Base-by-base conservation (phyloP, 2,888 invertebrate species). In the Caenorhabditis sp. region DNA sequence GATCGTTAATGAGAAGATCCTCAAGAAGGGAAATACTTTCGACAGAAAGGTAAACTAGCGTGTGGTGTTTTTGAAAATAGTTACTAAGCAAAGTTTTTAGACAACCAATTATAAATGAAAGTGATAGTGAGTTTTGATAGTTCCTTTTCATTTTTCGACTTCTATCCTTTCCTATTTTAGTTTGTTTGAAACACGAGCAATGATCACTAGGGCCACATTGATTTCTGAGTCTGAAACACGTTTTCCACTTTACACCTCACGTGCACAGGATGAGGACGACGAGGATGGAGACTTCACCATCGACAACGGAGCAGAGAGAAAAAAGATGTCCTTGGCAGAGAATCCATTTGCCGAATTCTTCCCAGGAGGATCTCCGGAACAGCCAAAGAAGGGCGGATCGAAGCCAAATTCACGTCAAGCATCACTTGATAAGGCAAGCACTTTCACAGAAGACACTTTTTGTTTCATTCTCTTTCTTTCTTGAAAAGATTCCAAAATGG, bases 261-360 rank as follows among this genome's bases (percentile, higher is more conserved):
- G 51, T 64, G 38, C 72, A 72, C 72, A 72, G 70, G 72, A 70
- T 47, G 77, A 69, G 5, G 77, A 77, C 16, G 77, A 82, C 8
- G 82, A 82, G 10, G 73, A 77, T n/a, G 80, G 74, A 14, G 84
- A 84, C 35, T 76, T 84, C 59, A 66, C 73, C 14, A 76, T 84
- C 54, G 76, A 80, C 73, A 76, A 79, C 31, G 84, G 84, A 61
- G 24, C 41, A 8, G 68, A 76, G 28, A 70, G 74, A 58, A 85
- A 86, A 69, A 86, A 86, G 69, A 80, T 82, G 66, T 85, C 84
- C 38, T 47, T 88, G 26, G 87, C 84, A 10, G 86, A 86, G 47
- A 90, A 90, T 82, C 90, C 90, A 6, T 89, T 90, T 79, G 84
- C 84, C 14, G 89, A 81, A 47, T 87, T 89, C 10, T 90, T 87